phyloP scores from a whole-genome alignment of 1,140 invertebrate genomes.

The Diploscapter pachys region DNA sequence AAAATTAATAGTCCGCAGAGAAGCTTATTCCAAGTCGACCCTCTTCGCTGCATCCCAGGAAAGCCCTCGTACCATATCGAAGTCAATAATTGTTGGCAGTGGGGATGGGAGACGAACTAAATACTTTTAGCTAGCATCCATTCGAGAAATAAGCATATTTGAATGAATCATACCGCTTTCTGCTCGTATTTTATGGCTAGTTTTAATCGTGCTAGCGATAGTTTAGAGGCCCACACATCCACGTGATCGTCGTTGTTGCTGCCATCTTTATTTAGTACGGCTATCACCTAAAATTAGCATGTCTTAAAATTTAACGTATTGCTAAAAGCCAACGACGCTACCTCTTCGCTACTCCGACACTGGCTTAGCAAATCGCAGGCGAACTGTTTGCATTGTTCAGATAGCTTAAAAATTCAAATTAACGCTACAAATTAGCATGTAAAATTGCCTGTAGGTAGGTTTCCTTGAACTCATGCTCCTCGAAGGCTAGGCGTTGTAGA shows the following conservation, averaged over 20 bases:
- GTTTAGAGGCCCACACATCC: constrained; percentile 73
- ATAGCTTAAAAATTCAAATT: constrained; percentile 64
- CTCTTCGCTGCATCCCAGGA: constrained; percentile 78
- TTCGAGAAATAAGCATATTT: neutral
- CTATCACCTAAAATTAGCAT: constrained; percentile 10
- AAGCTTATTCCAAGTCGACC: constrained; percentile 70
- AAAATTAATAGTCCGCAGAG: constrained; percentile 75
- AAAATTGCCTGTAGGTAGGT: constrained; percentile 28
- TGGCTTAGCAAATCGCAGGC: constrained; percentile 81
- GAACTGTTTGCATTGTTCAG: constrained; percentile 76
- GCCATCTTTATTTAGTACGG: constrained; percentile 57
- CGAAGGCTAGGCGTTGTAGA: constrained; percentile 71
- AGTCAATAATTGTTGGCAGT: constrained; percentile 81
- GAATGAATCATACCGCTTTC: constrained; percentile 71
- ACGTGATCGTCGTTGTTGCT: constrained; percentile 73
- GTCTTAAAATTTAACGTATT: too few relatives aligned
- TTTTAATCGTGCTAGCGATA: constrained; percentile 81
- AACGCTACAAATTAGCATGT: neutral
- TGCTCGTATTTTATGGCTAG: constrained; percentile 91
- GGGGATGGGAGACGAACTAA: constrained; percentile 87
- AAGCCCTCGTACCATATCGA: constrained; percentile 88
- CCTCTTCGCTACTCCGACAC: constrained; percentile 78
- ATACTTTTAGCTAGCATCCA: neutral
- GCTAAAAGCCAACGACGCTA: too few relatives aligned
- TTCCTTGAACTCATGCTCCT: constrained; percentile 71